Evolutionary conservation across 2,888 invertebrate genomes (phyloP).

Genomic region (Ctena decussata): DNA sequence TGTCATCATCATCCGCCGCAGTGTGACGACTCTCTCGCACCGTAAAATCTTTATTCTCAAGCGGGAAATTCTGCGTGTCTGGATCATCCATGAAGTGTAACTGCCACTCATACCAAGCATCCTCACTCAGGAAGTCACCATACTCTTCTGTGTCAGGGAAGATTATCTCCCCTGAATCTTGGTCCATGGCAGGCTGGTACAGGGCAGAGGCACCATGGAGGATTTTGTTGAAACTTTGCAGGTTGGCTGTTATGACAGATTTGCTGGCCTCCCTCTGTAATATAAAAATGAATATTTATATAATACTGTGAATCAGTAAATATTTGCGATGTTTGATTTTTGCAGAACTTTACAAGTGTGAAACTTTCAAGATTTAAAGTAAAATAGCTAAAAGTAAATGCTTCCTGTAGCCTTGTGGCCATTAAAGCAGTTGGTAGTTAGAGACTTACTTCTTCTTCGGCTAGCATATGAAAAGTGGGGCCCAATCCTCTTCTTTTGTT

Average conservation of each 20-base stretch:
- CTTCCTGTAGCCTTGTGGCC: too few relatives aligned
- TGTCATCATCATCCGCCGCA: slow-evolving; percentile 26
- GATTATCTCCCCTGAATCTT: slow-evolving; percentile 71
- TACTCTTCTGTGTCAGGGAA: slow-evolving; percentile 79
- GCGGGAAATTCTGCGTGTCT: slow-evolving; percentile 97
- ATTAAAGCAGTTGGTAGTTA: too few relatives aligned
- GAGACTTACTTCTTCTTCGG: too few relatives aligned
- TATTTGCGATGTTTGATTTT: too few relatives aligned
- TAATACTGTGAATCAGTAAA: too few relatives aligned
- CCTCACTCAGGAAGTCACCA: slow-evolving; percentile 84
- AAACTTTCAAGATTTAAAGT: too few relatives aligned
- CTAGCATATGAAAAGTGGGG: too few relatives aligned
- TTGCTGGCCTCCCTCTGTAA: slow-evolving; percentile 71
- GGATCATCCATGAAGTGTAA: slow-evolving; percentile 97
- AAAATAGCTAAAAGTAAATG: too few relatives aligned
- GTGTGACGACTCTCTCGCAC: slow-evolving; percentile 86
- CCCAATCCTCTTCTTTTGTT: too few relatives aligned
- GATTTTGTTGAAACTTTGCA: slow-evolving; percentile 75
- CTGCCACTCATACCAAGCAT: slow-evolving; percentile 86
- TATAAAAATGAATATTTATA: too few relatives aligned
- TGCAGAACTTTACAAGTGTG: too few relatives aligned
- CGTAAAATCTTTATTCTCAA: slow-evolving; percentile 98
- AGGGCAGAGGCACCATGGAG: slow-evolving; percentile 63
- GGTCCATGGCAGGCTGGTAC: slow-evolving; percentile 71
- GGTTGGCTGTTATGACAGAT: slow-evolving; percentile 74